These are phyloP conservation scores for Girardinichthys multiradiatus DNA, from an alignment of 2,113 vertebrate genomes.

Conservation along the genomic window DNA sequence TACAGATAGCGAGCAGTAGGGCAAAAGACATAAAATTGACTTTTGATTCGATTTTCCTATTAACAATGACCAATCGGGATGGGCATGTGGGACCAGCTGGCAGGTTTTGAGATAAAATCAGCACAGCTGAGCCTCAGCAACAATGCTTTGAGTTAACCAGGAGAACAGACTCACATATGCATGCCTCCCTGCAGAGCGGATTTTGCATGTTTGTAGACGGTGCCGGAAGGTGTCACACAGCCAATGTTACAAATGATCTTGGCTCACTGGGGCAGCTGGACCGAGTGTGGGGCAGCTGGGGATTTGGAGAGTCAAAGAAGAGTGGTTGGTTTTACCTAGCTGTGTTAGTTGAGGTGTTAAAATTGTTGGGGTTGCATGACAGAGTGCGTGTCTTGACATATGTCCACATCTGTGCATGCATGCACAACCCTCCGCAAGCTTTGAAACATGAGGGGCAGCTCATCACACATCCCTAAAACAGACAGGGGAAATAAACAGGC, in stretches of 20 bases:
- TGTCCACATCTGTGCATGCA: constrained; percentile 26
- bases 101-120: constrained; percentile 54
- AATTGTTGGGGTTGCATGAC: constrained; percentile 44
- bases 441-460: constrained; percentile 21
- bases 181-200: constrained; percentile 22
- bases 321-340: constrained; percentile 55
- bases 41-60: constrained; percentile 65
- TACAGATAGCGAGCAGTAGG: constrained; percentile 8
- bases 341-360: constrained; percentile 66
- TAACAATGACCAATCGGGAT: constrained; percentile 62
- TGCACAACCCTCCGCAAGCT: constrained; percentile 14
- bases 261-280: constrained; percentile 61
- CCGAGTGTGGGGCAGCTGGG: constrained; percentile 66
- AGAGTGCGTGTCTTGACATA: constrained; percentile 14
- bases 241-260: constrained; percentile 65
- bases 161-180: constrained; percentile 44
- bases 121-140: constrained; percentile 55
- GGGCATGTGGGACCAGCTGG: constrained; percentile 52
- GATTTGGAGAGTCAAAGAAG: constrained; percentile 61
- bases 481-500: constrained; percentile 65
- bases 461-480: constrained; percentile 48
- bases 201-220: constrained; percentile 32
- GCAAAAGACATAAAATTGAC: constrained; percentile 25
- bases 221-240: constrained; percentile 48
- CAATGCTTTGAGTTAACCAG: constrained; percentile 46